A percentile compares a stretch with the other conserved stretches of the same genome.
phyloP scores from a whole-genome alignment of 2,113 vertebrate species.

The Eulemur rufifrons region DNA sequence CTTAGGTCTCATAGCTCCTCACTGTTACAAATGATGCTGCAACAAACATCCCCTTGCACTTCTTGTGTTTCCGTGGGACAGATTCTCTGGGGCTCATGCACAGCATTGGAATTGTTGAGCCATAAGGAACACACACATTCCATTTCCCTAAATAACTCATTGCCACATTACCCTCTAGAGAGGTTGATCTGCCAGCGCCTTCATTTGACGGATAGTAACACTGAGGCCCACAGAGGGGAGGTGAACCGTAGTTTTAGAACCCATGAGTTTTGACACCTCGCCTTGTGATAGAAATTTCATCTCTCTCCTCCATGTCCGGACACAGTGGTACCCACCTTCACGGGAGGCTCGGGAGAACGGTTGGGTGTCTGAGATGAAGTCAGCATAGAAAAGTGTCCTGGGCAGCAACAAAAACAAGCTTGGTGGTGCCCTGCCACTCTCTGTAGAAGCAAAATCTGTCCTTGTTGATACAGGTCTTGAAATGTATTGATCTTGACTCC shows the following conservation, averaged over 20 bases:
- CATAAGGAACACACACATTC: neutral
- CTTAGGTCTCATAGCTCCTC: neutral
- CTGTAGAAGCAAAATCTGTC: neutral
- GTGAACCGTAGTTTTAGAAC: neutral
- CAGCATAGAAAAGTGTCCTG: neutral
- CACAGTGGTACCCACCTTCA: neutral
- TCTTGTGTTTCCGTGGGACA: neutral
- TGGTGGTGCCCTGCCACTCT: neutral
- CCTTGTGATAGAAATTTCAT: neutral
- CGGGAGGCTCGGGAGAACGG: neutral
- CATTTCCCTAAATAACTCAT: neutral
- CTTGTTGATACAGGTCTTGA: neutral
- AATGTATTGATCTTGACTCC: neutral
- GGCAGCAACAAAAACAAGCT: neutral
- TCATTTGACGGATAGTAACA: neutral
- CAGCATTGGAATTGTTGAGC: rapidly evolving
- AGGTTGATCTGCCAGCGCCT: neutral
- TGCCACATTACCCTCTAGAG: neutral
- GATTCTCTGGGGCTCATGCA: neutral
- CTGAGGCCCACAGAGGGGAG: neutral
- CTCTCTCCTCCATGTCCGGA: neutral
- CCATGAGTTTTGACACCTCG: neutral
- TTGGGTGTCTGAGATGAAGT: neutral
- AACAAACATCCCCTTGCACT: neutral
- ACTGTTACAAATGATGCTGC: rapidly evolving